Percentiles rank a stretch among this genome's conserved stretches.
Evolutionary conservation across 2,888 invertebrate genomes (phyloP).

Genomic region (Agrilus mali): DNA sequence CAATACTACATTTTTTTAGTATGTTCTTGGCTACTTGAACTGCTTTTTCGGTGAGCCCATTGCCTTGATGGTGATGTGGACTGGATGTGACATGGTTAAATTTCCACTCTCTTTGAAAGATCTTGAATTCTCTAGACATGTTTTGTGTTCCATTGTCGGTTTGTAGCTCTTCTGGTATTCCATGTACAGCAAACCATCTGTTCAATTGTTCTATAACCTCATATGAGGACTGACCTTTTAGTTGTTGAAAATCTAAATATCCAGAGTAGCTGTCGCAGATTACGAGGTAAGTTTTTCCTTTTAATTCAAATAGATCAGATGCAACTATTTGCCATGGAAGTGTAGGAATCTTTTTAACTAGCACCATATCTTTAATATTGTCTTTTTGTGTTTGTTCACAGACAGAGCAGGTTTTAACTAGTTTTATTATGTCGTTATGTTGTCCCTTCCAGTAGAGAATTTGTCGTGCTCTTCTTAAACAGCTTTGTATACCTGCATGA

Average conservation of each 20-base stretch:
- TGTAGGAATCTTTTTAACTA: conserved; percentile 1
- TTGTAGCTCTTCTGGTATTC: conserved; percentile 4
- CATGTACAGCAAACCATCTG: conserved; percentile 5
- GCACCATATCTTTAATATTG: conserved; percentile 3
- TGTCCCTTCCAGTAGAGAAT: conserved; percentile 7
- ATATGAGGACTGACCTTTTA: background rate
- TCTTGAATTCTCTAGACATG: conserved; percentile 3
- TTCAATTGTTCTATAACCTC: conserved; percentile 4
- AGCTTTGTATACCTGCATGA: conserved; percentile 8
- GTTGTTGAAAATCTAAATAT: conserved; percentile 5
- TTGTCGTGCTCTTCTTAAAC: conserved; percentile 6
- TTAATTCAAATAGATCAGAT: conserved; percentile 3
- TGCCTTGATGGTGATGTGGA: conserved; percentile 4
- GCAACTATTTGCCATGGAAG: conserved; percentile 7
- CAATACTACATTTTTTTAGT: background rate
- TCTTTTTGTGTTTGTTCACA: conserved; percentile 4
- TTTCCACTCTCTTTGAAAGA: conserved; percentile 1
- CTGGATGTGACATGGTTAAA: conserved; percentile 3
- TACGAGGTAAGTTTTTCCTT: conserved; percentile 4
- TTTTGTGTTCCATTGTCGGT: conserved; percentile 6
- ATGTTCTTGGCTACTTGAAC: conserved; percentile 2
- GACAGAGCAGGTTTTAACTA: conserved; percentile 2
- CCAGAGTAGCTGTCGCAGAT: conserved; percentile 8
- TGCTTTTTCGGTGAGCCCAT: conserved; percentile 1
- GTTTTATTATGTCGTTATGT: conserved; percentile 4